Evolutionary conservation across 2,797 vertebrate genomes (phyloP).

Genomic region (Artibeus lituratus): DNA sequence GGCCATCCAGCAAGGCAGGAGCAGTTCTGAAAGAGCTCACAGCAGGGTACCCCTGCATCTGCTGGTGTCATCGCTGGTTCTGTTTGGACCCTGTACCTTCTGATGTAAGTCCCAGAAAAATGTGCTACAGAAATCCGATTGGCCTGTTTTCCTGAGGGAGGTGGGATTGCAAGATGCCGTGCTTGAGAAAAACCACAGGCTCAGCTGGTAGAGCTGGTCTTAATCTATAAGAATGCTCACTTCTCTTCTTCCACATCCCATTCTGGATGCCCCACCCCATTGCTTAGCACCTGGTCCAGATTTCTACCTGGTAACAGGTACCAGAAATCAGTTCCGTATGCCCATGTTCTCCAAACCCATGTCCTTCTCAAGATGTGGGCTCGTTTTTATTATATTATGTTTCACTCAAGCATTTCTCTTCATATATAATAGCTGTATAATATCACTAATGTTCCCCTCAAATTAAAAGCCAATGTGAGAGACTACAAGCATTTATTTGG

Average conservation of each 20-base stretch:
- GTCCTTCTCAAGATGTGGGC: not conserved
- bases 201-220: not conserved
- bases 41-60: not conserved
- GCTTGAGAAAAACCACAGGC: not conserved
- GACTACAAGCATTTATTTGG: not conserved
- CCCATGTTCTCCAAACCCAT: not conserved
- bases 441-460: not conserved
- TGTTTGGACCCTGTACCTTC: not conserved
- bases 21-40: not conserved
- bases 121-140: accelerated
- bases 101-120: not conserved
- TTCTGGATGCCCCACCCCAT: not conserved
- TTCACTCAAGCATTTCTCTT: not conserved
- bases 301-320: not conserved
- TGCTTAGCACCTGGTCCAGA: not conserved
- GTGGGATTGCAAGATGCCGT: not conserved
- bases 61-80: not conserved
- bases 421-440: not conserved
- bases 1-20: not conserved
- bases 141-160: not conserved
- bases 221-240: not conserved
- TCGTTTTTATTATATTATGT: not conserved
- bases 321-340: not conserved
- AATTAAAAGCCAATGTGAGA: not conserved
- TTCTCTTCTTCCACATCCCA: not conserved